Evolutionary conservation across 2,113 vertebrate species (phyloP).

Genomic region (Amazona vittata): DNA sequence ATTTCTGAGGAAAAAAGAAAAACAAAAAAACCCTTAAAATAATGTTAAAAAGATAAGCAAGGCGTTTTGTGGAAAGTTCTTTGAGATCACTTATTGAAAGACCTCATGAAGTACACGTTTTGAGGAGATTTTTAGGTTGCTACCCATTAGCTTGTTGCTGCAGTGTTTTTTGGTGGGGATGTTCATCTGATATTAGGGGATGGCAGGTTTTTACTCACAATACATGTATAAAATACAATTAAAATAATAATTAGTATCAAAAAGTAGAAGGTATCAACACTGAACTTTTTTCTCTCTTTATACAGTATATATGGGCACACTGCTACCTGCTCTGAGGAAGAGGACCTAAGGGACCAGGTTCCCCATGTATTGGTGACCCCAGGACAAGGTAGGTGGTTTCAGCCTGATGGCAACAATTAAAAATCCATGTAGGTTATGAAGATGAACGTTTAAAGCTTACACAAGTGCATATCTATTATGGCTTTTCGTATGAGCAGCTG

Average conservation of each 20-base stretch:
- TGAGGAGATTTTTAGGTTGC: neutral
- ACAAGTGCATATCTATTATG: neutral
- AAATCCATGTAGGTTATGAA: neutral
- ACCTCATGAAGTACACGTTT: neutral
- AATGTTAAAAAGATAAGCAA: neutral
- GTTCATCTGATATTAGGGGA: neutral
- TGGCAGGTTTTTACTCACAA: neutral
- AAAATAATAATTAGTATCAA: neutral
- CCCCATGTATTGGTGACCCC: neutral
- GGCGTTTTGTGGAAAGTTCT: neutral
- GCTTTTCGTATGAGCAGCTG: conserved; percentile 4
- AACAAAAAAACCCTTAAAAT: neutral
- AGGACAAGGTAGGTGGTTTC: neutral
- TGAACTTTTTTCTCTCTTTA: neutral
- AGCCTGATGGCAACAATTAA: neutral
- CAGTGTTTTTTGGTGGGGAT: neutral
- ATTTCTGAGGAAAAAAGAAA: neutral
- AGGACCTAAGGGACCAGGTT: neutral
- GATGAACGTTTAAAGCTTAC: neutral
- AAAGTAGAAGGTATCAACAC: neutral
- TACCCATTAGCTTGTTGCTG: neutral
- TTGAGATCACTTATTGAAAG: neutral
- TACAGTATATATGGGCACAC: neutral
- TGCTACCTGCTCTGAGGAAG: neutral
- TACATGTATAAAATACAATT: neutral